A percentile compares a stretch with the other conserved stretches of the same genome.
Evolutionary conservation across 2,797 vertebrate genomes (phyloP).

Genomic region (Argya squamiceps): DNA sequence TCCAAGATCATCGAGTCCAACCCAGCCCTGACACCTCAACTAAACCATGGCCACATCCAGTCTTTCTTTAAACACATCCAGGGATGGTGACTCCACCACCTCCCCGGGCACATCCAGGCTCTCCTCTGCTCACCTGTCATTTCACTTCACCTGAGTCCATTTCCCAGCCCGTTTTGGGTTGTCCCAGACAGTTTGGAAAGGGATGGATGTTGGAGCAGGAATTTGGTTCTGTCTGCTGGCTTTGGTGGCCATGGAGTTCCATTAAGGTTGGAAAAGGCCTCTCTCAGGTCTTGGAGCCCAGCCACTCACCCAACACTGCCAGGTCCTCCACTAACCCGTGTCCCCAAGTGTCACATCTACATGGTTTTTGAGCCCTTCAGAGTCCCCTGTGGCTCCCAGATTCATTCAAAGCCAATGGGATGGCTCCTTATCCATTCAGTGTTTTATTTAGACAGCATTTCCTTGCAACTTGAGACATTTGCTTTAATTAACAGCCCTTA

Average conservation of each 20-base stretch:
- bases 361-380: background rate
- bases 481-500: background rate
- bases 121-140: background rate
- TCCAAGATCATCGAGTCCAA: background rate
- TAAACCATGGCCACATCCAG: background rate
- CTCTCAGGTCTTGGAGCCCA: background rate
- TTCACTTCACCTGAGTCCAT: background rate
- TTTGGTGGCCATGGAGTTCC: background rate
- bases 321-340: background rate
- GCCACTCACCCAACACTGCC: background rate
- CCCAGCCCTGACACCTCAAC: background rate
- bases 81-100: background rate
- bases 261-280: background rate
- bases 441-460: background rate
- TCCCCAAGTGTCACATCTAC: background rate
- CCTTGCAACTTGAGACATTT: background rate
- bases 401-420: background rate
- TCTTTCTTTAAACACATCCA: background rate
- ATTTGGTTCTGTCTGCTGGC: background rate
- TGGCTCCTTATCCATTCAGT: background rate
- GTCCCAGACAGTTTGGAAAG: background rate
- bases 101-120: background rate
- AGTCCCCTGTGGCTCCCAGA: background rate
- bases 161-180: background rate
- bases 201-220: background rate